Evolutionary conservation across 2,888 invertebrate genomes (phyloP), one percentile per base, ranked within the genome.

Genomic region (Nemotelus nigrinus): DNA sequence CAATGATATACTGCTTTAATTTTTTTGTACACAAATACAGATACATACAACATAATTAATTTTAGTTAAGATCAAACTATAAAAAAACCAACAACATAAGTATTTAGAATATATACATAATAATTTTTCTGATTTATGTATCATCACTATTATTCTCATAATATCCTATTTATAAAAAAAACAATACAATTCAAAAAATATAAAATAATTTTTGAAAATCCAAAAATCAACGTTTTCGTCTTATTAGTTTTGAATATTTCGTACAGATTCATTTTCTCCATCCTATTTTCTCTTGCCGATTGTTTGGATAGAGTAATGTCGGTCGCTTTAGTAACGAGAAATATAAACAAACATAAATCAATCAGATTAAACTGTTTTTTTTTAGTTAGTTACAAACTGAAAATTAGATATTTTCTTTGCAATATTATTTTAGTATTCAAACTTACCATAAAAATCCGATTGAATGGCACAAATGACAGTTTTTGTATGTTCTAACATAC

Each of bases 91-190:
- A 3, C 57, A 7, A 57, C 10, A 3, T 41, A 48, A 70, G 10
- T 47, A 44, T 70, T 43, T 53, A 43, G 43, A 55, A 55, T 70
- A 70, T 70, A 70, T 70, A 25, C 25, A 25, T 25, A 25, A 25
- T 25, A 25, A 25, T 25, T 25, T 25, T 25, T 25, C 25, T 25
- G 25, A 25, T 25, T 25, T 25, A 25, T 25, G 25, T 25, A 25
- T 25, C 25, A 25, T 25, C 25, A 25, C 25, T 25, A 25, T 25
- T 25, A 25, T 25, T 25, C 25, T 25, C 25, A 25, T 70, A 47
- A 53, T 53, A 70, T 70, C 55, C 53, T 70, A 70, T 70, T 70
- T 70, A 70, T 70, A 70, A 6, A 70, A 55, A 25, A 70, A 55
- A 70, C 55, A 70, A 70, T 39, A 3, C 39, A 53, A 55, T 70